These are phyloP conservation scores for Nasonovia ribisnigri DNA, from an alignment of 2,888 invertebrate species.

Conservation along the genomic window DNA sequence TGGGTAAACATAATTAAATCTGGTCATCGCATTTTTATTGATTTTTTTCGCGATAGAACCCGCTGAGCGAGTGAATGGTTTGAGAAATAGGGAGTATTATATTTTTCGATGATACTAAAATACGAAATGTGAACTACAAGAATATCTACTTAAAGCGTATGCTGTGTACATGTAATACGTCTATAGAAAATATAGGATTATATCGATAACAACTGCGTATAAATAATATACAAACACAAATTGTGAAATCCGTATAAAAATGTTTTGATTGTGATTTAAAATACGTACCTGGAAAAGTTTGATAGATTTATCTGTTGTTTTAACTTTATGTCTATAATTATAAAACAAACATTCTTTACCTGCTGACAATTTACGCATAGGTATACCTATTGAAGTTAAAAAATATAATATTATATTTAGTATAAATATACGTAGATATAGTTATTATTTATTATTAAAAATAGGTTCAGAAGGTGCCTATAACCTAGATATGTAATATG, in stretches of 20 bases:
- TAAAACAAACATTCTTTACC: background rate
- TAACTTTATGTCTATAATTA: background rate
- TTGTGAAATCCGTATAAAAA: background rate
- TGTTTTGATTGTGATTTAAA: background rate
- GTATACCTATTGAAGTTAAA: background rate
- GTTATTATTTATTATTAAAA: constrained; percentile 6
- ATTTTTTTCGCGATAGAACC: constrained; percentile 37
- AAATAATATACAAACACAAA: background rate
- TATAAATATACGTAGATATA: background rate
- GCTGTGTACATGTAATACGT: background rate
- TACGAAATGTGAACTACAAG: background rate
- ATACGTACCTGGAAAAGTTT: background rate
- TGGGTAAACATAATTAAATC: constrained; percentile 54
- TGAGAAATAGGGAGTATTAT: constrained; percentile 29
- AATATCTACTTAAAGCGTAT: constrained; percentile 9
- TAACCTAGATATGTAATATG: background rate
- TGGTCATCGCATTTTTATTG: constrained; percentile 50
- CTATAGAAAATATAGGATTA: background rate
- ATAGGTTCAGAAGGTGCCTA: background rate
- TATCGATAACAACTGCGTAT: background rate
- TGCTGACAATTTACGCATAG: background rate
- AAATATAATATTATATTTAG: too few relatives aligned
- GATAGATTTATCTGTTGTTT: background rate
- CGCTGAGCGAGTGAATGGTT: constrained; percentile 19
- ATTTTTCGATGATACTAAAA: constrained; percentile 29